Base-by-base conservation (phyloP, 2,113 vertebrate species). In the Saimiri boliviensis region DNA sequence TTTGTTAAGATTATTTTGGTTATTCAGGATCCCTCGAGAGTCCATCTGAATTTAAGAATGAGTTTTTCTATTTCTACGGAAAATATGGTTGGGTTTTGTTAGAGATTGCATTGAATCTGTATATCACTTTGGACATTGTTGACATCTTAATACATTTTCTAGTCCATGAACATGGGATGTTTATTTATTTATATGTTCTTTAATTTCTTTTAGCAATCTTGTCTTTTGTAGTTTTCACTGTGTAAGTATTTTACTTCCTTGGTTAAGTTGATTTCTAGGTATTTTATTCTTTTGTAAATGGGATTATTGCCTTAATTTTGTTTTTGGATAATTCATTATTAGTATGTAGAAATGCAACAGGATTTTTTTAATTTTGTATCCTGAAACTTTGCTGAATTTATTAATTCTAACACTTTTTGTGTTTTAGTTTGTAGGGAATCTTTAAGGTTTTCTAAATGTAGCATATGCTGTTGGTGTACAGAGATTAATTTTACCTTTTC, bases 1-100 rank as follows among this genome's bases (percentile, higher is more conserved):
- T 91, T 91, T 85, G 60, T 94, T 20, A 32, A 17, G 86, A 60
- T 94, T 81, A 73, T 82, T 63, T 94, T 94, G 54, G 35, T 40
- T 73, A 11, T 81, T 94, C 30, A n/a, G 17, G 32, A 45, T 88
- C 37, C 37, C 45, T 77, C 77, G 70, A 56, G 47, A 76, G 77
- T 90, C 32, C 17, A 13, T 84, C 37, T 54, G 47, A 85, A 85
- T 70, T 77, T 77, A 56, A 37, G 45, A 17, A 90, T 76, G 12
- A 17, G 56, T 47, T 85, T 90, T 89, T 94, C 49, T 85, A 4
- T 74, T 68, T 85, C 37, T 85, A 45, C 19, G 42, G 74, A 87
- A 74, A 89, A 66, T 27, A 42, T 45, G 3, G 5, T 66, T 68
- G 54, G n/a, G 19, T 54, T 80, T 70, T 56, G 66, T 42, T 83